These are phyloP conservation scores for Gonocerus acuteangulatus DNA, from an alignment of 2,888 invertebrate genomes.

Conservation along the genomic window DNA sequence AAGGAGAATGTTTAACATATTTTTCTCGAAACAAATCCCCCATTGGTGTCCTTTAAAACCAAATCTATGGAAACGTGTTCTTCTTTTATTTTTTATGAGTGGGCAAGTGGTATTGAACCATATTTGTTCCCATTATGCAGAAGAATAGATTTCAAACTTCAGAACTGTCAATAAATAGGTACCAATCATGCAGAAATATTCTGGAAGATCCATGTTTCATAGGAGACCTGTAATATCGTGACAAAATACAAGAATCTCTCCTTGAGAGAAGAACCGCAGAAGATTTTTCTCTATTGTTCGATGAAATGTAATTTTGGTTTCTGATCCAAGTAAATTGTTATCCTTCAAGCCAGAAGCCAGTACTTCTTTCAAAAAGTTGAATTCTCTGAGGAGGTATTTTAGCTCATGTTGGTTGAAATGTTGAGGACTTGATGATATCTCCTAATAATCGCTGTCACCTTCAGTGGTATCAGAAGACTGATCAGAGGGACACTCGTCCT, in stretches of 20 bases:
- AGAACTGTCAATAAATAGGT: conserved; percentile 40
- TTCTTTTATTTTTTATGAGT: no score
- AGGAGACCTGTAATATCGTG: conserved; percentile 2
- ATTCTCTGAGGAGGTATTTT: background rate
- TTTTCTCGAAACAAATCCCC: no score
- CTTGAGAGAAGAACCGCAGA: conserved; percentile 7
- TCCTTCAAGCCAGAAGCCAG: background rate
- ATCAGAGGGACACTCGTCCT: background rate
- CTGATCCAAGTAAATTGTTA: background rate
- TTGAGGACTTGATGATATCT: conserved; percentile 1
- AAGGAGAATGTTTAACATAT: no score
- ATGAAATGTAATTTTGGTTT: background rate
- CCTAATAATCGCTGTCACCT: background rate
- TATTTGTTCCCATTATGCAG: no score
- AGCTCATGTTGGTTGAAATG: background rate
- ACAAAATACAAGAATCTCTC: conserved; percentile 1
- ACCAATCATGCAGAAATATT: conserved; percentile 36
- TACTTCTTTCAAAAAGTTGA: background rate
- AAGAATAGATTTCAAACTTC: no score
- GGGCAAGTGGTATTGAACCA: no score
- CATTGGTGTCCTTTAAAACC: no score
- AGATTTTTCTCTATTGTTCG: background rate
- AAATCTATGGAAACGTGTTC: no score
- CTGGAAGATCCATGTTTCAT: background rate
- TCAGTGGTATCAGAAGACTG: background rate